phyloP scores from a whole-genome alignment of 92 coral and sea anemone species.

The Virgularia gustaviana region DNA sequence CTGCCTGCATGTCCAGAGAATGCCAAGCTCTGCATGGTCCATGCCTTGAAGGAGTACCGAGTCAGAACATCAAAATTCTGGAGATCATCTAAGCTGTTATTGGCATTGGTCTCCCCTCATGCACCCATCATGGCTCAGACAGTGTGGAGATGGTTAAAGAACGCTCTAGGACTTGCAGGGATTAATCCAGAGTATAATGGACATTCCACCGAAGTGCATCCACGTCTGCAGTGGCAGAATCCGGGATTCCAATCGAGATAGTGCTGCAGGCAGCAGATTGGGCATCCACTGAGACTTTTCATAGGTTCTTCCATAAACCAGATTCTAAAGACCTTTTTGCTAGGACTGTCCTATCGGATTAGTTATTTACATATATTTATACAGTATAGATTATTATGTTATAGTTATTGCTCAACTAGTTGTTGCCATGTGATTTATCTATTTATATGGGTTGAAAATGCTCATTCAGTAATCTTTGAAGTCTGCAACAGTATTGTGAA shows the following conservation, averaged over 20 bases:
- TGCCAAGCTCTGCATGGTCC: constrained; percentile 28
- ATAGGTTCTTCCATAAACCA: background rate
- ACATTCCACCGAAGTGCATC: constrained; percentile 55
- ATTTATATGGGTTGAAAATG: background rate
- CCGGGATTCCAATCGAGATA: constrained; percentile 40
- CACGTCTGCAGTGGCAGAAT: constrained; percentile 45
- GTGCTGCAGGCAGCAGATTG: constrained; percentile 50
- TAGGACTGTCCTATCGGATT: background rate
- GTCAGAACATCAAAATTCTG: constrained; percentile 16
- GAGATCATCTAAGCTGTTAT: constrained; percentile 19
- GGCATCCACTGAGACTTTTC: constrained; percentile 40
- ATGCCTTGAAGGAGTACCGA: constrained; percentile 29
- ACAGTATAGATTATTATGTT: no score
- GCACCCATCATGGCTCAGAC: constrained; percentile 32
- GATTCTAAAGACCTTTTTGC: background rate
- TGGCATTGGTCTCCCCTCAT: constrained; percentile 32
- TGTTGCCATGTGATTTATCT: background rate
- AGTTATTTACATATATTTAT: background rate
- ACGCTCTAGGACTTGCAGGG: constrained; percentile 31
- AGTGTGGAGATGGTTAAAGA: constrained; percentile 50
- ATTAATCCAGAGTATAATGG: constrained; percentile 34
- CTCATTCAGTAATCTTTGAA: background rate
- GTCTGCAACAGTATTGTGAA: constrained; percentile 15
- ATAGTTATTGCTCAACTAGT: background rate
- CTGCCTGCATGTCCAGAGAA: constrained; percentile 33